Evolutionary conservation across 2,113 vertebrate genomes (phyloP), one percentile per base, ranked within the genome.

Genomic region (Pimephales promelas): DNA sequence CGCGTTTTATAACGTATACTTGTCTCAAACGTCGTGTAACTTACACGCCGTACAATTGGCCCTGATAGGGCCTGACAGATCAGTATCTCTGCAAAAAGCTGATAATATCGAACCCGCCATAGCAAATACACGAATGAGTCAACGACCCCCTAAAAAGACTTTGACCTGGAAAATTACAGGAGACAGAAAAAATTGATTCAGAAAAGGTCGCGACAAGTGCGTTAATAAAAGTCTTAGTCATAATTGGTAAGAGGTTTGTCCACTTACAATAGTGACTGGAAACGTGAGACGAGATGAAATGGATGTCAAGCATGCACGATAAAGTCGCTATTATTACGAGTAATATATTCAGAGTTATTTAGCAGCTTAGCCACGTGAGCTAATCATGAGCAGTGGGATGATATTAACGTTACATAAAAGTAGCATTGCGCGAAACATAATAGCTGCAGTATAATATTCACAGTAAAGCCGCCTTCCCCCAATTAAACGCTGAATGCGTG

Each of bases 51-150:
- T 26, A 10, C 10, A 4, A 24, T 11, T 11, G 59, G 70, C 26
- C 54, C 36, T 61, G 49, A 77, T 61, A 77, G 10, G 43, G 70
- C 4, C 31, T 43, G 52, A n/a, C 8, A 68, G 28, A 31, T 45
- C 5, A 31, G 57, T 66, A 86, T 64, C 61, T 77, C 49, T 83
- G 40, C 20, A 7, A 4, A 61, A 49, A 47, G 7, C 54, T 59
- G 64, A n/a, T 56, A 36, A 43, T 49, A 76, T 49, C 4, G 40
- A 9, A 43, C 57, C 16, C n/a, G n/a, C n/a, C 26, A 4, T 20
- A 68, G 47, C 14, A 85, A 59, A 70, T 1, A 57, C 64, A 57
- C 57, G 57, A 79, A 68, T 20, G 62, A n/a, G 79, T 79, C 75
- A 66, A 81, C 24, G 20, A 83, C 24, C 75, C 18, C n/a, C 54